Percentiles rank a stretch among this genome's conserved stretches.
Evolutionary conservation across 2,888 invertebrate genomes (phyloP).

Genomic region (Rhamnusium bicolor): DNA sequence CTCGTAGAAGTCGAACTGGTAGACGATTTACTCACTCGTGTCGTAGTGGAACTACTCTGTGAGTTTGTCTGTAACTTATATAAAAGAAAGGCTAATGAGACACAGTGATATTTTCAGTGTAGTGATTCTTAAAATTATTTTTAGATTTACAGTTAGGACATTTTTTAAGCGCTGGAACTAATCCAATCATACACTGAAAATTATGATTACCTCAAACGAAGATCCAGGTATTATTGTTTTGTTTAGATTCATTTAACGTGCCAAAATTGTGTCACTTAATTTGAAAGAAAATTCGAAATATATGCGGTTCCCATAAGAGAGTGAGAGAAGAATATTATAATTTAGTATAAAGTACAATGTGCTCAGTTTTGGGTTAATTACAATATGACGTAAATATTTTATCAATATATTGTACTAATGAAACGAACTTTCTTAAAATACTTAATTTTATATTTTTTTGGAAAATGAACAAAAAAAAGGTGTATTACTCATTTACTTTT

Average conservation of each 20-base stretch:
- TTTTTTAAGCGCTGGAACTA: constrained; percentile 44
- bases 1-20: constrained; percentile 71
- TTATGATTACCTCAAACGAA: neutral
- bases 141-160: constrained; percentile 39
- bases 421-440: no score
- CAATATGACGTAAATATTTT: no score
- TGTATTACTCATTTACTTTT: no score
- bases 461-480: no score
- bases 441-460: no score
- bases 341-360: no score
- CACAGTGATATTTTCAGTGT: constrained; percentile 58
- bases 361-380: no score
- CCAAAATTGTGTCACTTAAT: neutral
- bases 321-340: no score
- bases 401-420: no score
- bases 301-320: neutral
- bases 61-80: constrained; percentile 72
- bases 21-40: constrained; percentile 72
- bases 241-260: no score
- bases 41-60: constrained; percentile 77
- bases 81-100: constrained; percentile 51
- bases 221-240: neutral
- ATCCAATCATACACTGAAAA: constrained; percentile 44
- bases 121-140: constrained; percentile 55
- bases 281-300: neutral